These are phyloP conservation scores for Labrus mixtus DNA, from an alignment of 2,113 vertebrate genomes.

Conservation along the genomic window DNA sequence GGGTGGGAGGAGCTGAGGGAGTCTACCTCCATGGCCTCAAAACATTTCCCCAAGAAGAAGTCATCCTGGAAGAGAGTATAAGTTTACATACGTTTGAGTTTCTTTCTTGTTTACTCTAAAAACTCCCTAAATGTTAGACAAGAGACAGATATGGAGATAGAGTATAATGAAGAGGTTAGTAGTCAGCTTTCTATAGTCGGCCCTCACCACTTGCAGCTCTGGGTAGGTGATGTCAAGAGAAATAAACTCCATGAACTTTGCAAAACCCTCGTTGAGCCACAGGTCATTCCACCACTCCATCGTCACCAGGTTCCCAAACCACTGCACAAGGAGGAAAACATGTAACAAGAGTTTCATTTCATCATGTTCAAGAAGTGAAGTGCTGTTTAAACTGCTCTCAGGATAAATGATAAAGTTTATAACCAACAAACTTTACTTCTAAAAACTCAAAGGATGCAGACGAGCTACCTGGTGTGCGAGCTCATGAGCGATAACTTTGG, in stretches of 20 bases:
- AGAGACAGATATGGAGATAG: background rate
- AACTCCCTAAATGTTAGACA: background rate
- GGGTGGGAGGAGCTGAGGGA: slow-evolving; percentile 92
- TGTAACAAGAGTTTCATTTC: background rate
- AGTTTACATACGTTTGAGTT: background rate
- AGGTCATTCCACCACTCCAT: slow-evolving; percentile 88
- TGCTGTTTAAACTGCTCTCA: no score
- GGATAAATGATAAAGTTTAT: background rate
- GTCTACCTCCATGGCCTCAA: slow-evolving; percentile 91
- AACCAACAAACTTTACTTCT: background rate
- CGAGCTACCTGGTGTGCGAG: slow-evolving; percentile 81
- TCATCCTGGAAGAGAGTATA: slow-evolving; percentile 82
- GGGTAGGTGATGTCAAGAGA: slow-evolving; percentile 78
- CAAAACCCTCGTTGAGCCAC: slow-evolving; percentile 86
- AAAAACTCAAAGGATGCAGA: background rate
- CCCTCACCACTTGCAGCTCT: slow-evolving; percentile 82
- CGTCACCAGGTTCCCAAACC: slow-evolving; percentile 86
- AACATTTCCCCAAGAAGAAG: slow-evolving; percentile 89
- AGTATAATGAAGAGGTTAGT: background rate
- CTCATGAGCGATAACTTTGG: slow-evolving; percentile 83
- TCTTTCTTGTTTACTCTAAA: no score
- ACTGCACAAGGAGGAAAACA: slow-evolving; percentile 58
- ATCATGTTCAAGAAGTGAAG: background rate
- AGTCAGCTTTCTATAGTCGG: background rate
- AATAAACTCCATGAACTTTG: slow-evolving; percentile 84